A percentile compares a stretch with the other conserved stretches of the same genome.
These are phyloP conservation scores for Tenrec ecaudatus DNA, from an alignment of 2,113 vertebrate species.

Conservation along the genomic window DNA sequence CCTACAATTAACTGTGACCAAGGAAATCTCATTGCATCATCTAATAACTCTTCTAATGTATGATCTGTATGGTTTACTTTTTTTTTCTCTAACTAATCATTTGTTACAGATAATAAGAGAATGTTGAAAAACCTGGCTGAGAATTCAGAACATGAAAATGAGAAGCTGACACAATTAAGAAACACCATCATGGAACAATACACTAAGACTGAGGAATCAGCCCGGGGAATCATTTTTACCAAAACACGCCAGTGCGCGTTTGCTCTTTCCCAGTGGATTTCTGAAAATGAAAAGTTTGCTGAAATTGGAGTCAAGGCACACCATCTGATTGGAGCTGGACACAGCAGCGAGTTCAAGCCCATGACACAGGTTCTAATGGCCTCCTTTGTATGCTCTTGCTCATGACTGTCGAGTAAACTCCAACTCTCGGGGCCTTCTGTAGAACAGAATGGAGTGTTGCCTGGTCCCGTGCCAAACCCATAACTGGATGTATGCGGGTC, in stretches of 20 bases:
- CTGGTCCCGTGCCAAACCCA: background rate
- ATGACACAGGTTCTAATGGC: conserved; percentile 92
- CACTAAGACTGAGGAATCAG: conserved; percentile 83
- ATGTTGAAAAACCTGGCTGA: conserved; percentile 87
- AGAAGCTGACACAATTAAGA: conserved; percentile 90
- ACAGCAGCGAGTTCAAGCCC: conserved; percentile 93
- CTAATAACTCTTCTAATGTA: background rate
- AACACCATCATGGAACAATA: conserved; percentile 91
- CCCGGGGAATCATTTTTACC: conserved; percentile 97
- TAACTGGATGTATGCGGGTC: background rate
- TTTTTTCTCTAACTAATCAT: conserved; percentile 63
- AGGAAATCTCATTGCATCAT: background rate
- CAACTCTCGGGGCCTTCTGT: background rate
- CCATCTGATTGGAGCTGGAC: conserved; percentile 94
- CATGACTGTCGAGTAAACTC: background rate
- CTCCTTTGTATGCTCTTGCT: background rate
- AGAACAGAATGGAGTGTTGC: background rate
- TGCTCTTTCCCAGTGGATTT: conserved; percentile 94
- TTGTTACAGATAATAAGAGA: conserved; percentile 89
- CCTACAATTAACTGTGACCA: background rate
- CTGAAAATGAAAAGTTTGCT: conserved; percentile 93
- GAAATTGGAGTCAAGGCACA: conserved; percentile 91
- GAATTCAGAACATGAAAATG: conserved; percentile 92
- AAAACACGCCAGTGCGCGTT: conserved; percentile 94
- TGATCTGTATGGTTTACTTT: conserved; percentile 47